phyloP scores from a whole-genome alignment of 2,888 invertebrate species.

The Drosophila stalkeri region DNA sequence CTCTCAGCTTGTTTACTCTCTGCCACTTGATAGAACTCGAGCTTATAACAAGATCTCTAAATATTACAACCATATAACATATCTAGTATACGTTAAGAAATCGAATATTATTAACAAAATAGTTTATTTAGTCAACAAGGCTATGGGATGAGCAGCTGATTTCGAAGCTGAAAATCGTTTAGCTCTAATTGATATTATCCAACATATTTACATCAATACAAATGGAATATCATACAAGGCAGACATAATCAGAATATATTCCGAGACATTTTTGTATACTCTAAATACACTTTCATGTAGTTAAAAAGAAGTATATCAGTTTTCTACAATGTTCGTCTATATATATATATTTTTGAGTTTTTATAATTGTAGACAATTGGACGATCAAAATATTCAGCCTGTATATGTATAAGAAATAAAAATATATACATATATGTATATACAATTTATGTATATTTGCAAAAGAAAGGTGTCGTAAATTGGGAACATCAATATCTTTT shows the following conservation, averaged over 20 bases:
- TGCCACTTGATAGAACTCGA: not conserved
- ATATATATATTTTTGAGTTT: too few species aligned
- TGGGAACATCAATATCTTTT: too few species aligned
- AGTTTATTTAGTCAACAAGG: slow-evolving; percentile 3
- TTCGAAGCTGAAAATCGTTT: not conserved
- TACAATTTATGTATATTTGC: too few species aligned
- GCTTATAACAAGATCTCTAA: slow-evolving; percentile 5
- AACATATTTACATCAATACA: not conserved
- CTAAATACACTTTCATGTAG: too few species aligned
- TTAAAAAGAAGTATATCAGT: too few species aligned
- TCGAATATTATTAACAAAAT: not conserved
- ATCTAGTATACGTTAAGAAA: not conserved
- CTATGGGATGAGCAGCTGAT: not conserved
- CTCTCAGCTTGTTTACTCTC: not conserved
- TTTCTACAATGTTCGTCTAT: too few species aligned
- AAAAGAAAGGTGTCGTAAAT: too few species aligned
- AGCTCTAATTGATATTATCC: not conserved
- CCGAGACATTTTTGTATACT: too few species aligned
- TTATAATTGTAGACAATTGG: too few species aligned
- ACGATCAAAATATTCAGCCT: too few species aligned
- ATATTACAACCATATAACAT: not conserved
- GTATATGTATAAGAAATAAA: too few species aligned
- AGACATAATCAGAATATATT: not conserved
- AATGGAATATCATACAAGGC: not conserved
- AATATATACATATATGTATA: too few species aligned